These are phyloP conservation scores for Epistrophella euchroma DNA, from an alignment of 2,888 invertebrate genomes.

Conservation along the genomic window DNA sequence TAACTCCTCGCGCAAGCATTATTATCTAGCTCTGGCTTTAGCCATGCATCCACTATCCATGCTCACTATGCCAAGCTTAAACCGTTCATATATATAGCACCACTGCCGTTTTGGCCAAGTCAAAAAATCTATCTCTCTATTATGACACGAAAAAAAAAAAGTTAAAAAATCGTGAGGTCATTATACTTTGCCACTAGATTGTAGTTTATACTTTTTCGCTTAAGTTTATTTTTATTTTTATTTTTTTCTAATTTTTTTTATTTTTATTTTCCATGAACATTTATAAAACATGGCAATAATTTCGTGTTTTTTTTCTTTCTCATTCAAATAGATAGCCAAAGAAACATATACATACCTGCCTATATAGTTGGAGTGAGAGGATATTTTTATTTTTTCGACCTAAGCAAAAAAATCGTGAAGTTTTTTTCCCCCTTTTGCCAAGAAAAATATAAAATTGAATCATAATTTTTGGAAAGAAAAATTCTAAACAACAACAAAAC, in stretches of 20 bases:
- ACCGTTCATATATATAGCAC: background rate
- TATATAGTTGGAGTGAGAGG: conserved; percentile 48
- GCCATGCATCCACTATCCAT: background rate
- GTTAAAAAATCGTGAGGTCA: conserved; percentile 60
- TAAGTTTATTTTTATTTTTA: conserved; percentile 5
- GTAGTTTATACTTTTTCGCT: conserved; percentile 47
- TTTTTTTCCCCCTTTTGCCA: conserved; percentile 9
- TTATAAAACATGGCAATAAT: conserved; percentile 44
- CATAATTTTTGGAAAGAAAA: conserved; percentile 32
- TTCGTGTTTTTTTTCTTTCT: background rate
- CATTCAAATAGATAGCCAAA: background rate
- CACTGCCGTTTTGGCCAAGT: background rate
- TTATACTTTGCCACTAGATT: conserved; percentile 52
- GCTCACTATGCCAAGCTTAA: background rate
- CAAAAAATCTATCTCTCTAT: background rate
- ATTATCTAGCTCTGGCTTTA: background rate
- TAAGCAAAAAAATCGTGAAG: conserved; percentile 24
- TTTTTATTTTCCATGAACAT: conserved; percentile 5
- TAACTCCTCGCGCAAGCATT: background rate
- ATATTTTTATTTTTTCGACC: conserved; percentile 2
- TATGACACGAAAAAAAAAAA: conserved; percentile 18
- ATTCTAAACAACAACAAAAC: conserved; percentile 16
- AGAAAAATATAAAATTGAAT: conserved; percentile 16
- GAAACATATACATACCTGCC: no score
- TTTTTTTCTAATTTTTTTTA: background rate